Base-by-base conservation (phyloP, 2,888 invertebrate genomes). In the Ectemnius cavifrons region DNA sequence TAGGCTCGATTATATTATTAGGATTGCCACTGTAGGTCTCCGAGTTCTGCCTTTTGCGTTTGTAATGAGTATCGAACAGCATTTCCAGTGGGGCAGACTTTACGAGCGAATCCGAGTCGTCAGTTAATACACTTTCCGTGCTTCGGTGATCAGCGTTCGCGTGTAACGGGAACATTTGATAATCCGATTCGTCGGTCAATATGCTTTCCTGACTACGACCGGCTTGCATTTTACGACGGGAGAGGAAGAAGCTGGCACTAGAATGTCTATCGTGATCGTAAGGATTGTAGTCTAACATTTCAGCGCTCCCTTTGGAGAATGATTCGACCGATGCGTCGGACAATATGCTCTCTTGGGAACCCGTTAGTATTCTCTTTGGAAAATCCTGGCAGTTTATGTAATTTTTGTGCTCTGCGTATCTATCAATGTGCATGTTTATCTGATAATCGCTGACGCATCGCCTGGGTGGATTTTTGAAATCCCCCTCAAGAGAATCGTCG, bases 201-300 rank as follows among this genome's bases (percentile, higher is more conserved):
- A 96, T 92, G 23, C 96, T 96, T 83, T 96, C 96, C 85, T 96
- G 96, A 75, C 96, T 96, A 75, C 93, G 93, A 78, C 94, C 94
- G 2, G 92, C 92, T 74, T 93, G 93, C 91, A 93, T 93, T 72
- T 92, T 93, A 79, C 94, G 93, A 69, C 94, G 94, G 69, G 95
- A 95, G 27, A 96, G 89, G 83, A 96, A 96, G 91, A 97, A 97
- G 84, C 96, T 96, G 4, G 96, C 96, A 84, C 96, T 96, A 79
- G 92, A 83, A 86, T 90, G 86, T 86, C 92, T 73, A 8, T 88
- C 89, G 60, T 88, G 88, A 58, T 92, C 91, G 67, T 89, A 90
- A 58, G 84, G 78, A 18, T 77, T 78, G 11, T 84, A 86, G 69
- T 91, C 91, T 37, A 90, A 68, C 64, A 90, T 84, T 63, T 90